These are phyloP conservation scores for Dascyllus trimaculatus DNA, from an alignment of 2,113 vertebrate genomes.

Conservation along the genomic window DNA sequence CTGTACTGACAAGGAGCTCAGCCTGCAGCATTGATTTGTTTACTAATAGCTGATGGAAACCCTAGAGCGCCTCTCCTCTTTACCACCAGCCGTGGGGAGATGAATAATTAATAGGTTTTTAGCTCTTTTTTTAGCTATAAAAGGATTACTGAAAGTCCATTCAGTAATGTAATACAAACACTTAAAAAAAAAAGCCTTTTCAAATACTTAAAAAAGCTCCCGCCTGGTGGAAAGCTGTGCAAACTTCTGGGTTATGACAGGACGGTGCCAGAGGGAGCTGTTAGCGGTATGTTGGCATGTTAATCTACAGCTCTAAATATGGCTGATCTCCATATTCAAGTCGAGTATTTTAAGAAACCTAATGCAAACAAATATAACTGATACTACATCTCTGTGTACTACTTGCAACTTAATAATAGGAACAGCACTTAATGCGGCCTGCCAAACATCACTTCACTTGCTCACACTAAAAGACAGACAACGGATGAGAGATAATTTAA, in stretches of 20 bases:
- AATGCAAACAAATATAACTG: slow-evolving; percentile 28
- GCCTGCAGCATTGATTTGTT: slow-evolving; percentile 87
- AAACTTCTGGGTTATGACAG: slow-evolving; percentile 30
- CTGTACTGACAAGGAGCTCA: slow-evolving; percentile 78
- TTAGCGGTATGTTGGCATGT: slow-evolving; percentile 1
- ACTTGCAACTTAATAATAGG: slow-evolving; percentile 54
- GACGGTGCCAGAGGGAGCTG: not conserved
- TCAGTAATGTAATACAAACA: slow-evolving; percentile 79
- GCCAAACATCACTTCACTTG: slow-evolving; percentile 64
- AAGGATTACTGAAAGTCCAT: slow-evolving; percentile 83
- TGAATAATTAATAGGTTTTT: slow-evolving; percentile 86
- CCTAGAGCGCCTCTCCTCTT: slow-evolving; percentile 82
- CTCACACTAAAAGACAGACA: slow-evolving; percentile 66
- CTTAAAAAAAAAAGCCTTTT: slow-evolving; percentile 59
- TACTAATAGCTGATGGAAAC: slow-evolving; percentile 87
- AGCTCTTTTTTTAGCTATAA: slow-evolving; percentile 83
- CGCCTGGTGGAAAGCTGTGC: slow-evolving; percentile 5
- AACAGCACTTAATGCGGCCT: slow-evolving; percentile 52
- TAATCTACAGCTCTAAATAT: slow-evolving; percentile 27
- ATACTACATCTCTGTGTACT: slow-evolving; percentile 22
- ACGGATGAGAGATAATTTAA: slow-evolving; percentile 72
- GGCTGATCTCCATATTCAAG: slow-evolving; percentile 7
- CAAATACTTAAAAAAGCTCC: slow-evolving; percentile 28
- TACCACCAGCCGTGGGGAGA: slow-evolving; percentile 79
- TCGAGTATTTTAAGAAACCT: slow-evolving; percentile 2